Conservation (phyloP, 2,113 vertebrate genomes). For the Coturnix japonica region DNA sequence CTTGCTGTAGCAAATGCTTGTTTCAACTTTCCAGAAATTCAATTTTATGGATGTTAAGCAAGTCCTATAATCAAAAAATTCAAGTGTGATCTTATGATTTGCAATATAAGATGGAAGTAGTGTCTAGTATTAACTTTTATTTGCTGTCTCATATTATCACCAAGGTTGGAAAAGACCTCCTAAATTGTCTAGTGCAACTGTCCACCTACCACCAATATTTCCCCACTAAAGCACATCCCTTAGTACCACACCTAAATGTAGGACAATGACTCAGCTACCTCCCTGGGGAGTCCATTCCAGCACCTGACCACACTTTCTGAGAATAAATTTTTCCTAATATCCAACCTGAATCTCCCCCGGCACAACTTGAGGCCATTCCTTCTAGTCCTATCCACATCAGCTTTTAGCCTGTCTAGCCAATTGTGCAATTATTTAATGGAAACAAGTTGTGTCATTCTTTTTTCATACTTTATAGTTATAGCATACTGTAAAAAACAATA, state of each 20-base stretch:
- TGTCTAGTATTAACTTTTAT: background rate
- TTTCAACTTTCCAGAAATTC: slow-evolving; percentile 27
- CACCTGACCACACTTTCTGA: no score
- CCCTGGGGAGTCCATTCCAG: no score
- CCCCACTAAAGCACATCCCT: no score
- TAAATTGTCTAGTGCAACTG: no score
- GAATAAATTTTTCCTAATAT: no score
- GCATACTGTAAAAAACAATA: background rate
- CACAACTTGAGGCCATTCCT: no score
- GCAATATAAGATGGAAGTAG: background rate
- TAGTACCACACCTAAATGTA: no score
- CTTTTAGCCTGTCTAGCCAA: slow-evolving; percentile 22
- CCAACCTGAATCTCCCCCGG: no score
- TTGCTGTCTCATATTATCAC: background rate
- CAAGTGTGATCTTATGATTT: slow-evolving; percentile 23
- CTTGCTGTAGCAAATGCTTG: slow-evolving; percentile 8
- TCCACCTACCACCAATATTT: no score
- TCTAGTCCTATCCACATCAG: background rate
- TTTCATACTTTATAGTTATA: slow-evolving; percentile 10
- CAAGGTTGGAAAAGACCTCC: no score
- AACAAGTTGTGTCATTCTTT: slow-evolving; percentile 9
- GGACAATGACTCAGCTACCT: no score
- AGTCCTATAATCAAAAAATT: slow-evolving; percentile 26
- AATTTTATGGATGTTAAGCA: slow-evolving; percentile 33
- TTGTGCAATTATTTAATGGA: slow-evolving; percentile 39